Conservation (phyloP, 64 coral and sea anemone genomes). For the Montipora efflorescens region DNA sequence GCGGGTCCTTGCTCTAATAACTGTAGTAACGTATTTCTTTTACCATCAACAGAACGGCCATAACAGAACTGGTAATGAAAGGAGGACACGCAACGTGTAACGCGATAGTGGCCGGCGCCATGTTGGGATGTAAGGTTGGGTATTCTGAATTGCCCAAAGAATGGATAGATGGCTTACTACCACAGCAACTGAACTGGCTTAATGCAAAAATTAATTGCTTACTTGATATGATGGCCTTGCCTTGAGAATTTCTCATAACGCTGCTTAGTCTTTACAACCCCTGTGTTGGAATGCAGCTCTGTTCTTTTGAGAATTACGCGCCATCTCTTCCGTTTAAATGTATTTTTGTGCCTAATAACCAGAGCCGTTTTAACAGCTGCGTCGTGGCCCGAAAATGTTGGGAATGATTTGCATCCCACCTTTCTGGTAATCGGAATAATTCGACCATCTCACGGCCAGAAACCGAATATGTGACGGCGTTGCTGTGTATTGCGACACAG, state of each 20-base stretch:
- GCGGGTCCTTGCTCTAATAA: neutral
- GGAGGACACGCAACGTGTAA: constrained; percentile 95
- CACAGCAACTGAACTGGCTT: constrained; percentile 78
- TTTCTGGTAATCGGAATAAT: neutral
- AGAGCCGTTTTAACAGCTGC: no score
- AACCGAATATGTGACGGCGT: no score
- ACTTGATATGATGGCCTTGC: constrained; percentile 93
- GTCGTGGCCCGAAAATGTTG: no score
- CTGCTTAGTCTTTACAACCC: no score
- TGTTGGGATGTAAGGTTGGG: constrained; percentile 92
- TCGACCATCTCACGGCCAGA: neutral
- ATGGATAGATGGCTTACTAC: constrained; percentile 86
- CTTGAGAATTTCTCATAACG: constrained; percentile 2
- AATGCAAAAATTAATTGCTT: constrained; percentile 88
- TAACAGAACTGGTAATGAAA: constrained; percentile 89
- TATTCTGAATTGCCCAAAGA: constrained; percentile 88
- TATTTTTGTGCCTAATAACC: no score
- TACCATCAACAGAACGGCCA: constrained; percentile 60
- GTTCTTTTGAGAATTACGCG: no score
- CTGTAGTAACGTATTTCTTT: neutral
- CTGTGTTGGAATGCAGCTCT: no score
- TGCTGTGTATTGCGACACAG: no score
- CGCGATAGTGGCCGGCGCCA: constrained; percentile 80
- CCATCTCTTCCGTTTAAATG: no score
- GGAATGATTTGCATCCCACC: no score